Base-by-base conservation (phyloP, 1,140 invertebrate species). In the Agrilus planipennis region DNA sequence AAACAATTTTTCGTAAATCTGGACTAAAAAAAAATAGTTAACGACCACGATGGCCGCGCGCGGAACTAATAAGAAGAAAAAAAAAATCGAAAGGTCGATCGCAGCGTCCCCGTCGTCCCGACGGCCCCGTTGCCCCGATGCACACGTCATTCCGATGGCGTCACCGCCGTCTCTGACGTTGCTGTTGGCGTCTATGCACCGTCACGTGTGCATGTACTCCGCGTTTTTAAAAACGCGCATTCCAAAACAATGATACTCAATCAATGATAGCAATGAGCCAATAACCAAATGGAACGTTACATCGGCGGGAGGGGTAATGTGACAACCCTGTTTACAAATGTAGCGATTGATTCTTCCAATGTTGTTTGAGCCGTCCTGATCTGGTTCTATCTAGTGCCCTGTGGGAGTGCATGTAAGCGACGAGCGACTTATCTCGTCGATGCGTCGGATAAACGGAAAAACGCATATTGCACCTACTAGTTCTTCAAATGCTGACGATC, bases 161-260 rank as follows among this genome's bases (percentile, higher is more conserved):
- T n/a, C n/a, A n/a, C n/a, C n/a, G n/a, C n/a, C n/a, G n/a, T n/a
- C n/a, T n/a, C n/a, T n/a, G n/a, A n/a, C n/a, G n/a, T n/a, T n/a
- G n/a, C n/a, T n/a, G n/a, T n/a, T n/a, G n/a, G n/a, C 23, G n/a
- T 25, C 23, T 22, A 21, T 12, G 32, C 40, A 31, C 43, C 38
- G 23, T 42, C 46, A 46, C 43, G 44, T 46, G 37, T 45, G 46
- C 48, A 47, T 42, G 53, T 60, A 58, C 59, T 52, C 60, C 53
- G 55, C 56, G 59, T 57, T 55, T 60, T 62, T 62, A 60, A 62
- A 62, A 62, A 62, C 57, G 60, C 60, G 60, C 60, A 62, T 60
- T 59, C 55, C 60, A 62, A 62, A 62, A 62, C 56, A 62, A 62
- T 62, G 61, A 62, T 62, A 62, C 58, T 62, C 60, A 62, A 62